phyloP scores from a whole-genome alignment of 1,140 invertebrate genomes.

The Halictus rubicundus region DNA sequence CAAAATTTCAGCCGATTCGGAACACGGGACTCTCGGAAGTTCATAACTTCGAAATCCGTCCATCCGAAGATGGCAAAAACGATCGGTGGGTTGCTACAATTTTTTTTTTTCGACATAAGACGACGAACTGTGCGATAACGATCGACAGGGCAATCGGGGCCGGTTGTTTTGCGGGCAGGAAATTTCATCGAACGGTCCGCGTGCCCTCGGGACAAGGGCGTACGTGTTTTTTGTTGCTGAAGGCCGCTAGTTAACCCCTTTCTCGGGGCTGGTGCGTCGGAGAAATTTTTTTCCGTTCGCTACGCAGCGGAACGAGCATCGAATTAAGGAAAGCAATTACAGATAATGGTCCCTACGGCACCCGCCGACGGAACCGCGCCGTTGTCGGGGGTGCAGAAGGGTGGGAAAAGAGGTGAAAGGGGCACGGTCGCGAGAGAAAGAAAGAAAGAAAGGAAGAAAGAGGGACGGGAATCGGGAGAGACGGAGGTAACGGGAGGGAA shows the following conservation, averaged over 20 bases:
- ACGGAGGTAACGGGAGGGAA: constrained; percentile 44
- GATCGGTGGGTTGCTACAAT: no score
- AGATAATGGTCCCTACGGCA: constrained; percentile 63
- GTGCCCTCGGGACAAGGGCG: not conserved
- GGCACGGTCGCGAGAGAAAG: not conserved
- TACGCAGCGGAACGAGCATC: constrained; percentile 56
- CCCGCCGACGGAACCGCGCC: constrained; percentile 36
- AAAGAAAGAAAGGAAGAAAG: not conserved
- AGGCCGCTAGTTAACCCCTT: constrained; percentile 40
- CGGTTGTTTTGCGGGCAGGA: not conserved
- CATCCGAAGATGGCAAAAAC: no score
- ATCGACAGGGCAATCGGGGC: no score
- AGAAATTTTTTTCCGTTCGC: constrained; percentile 39
- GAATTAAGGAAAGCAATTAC: constrained; percentile 69
- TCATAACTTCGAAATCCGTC: no score
- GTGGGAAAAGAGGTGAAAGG: not conserved
- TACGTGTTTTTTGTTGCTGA: not conserved
- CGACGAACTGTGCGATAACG: no score
- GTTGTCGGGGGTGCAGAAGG: not conserved
- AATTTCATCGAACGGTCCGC: not conserved
- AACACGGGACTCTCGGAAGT: no score
- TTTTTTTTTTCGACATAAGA: no score
- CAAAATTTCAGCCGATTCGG: no score
- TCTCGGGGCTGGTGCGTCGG: constrained; percentile 9
- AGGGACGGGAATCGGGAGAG: not conserved